phyloP scores from a whole-genome alignment of 2,113 vertebrate species.

The Scolopax mira region DNA sequence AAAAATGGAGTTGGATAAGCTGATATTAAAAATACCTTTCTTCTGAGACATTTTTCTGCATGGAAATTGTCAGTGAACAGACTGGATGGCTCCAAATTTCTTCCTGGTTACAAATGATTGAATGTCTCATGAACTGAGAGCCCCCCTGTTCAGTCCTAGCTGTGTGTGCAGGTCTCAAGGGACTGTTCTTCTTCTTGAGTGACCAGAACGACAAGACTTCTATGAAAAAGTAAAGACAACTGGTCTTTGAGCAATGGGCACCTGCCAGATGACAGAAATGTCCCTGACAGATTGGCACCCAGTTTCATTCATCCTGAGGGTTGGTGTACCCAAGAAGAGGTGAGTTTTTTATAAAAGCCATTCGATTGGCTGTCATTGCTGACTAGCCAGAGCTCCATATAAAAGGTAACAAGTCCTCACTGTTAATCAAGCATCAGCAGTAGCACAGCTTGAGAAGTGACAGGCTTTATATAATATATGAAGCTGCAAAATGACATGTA shows the following conservation, averaged over 20 bases:
- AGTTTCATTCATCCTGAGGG: background rate
- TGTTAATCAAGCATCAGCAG: constrained; percentile 46
- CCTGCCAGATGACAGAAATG: background rate
- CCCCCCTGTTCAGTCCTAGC: background rate
- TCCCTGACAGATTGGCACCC: background rate
- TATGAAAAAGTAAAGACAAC: background rate
- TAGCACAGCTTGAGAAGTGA: constrained; percentile 36
- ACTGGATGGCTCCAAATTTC: background rate
- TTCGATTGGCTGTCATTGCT: background rate
- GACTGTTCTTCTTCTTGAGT: background rate
- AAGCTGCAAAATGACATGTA: constrained; percentile 29
- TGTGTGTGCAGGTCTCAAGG: background rate
- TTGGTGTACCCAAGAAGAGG: background rate
- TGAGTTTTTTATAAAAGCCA: background rate
- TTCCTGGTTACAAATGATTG: background rate
- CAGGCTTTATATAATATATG: constrained; percentile 42
- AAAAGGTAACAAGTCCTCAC: background rate
- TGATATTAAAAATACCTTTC: background rate
- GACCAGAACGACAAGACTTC: background rate
- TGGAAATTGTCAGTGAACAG: background rate
- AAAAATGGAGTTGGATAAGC: background rate
- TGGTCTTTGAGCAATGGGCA: background rate
- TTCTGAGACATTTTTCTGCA: background rate
- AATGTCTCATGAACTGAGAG: background rate
- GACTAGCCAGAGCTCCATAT: background rate